These are phyloP conservation scores for Thamnophis elegans DNA, from an alignment of 2,797 vertebrate genomes.

Conservation along the genomic window DNA sequence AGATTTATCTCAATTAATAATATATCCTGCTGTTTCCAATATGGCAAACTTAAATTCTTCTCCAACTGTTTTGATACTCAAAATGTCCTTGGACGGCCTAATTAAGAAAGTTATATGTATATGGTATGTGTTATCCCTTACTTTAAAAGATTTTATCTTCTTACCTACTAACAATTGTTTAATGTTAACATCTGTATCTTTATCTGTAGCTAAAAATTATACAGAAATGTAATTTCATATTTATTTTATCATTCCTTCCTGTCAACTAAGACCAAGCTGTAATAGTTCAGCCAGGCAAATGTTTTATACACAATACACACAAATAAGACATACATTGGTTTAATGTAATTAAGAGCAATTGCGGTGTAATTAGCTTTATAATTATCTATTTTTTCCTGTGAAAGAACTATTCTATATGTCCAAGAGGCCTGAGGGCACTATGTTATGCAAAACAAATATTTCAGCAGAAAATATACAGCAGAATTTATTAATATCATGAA, in stretches of 20 bases:
- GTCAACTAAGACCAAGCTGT: conserved; percentile 48
- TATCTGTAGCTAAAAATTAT: conserved; percentile 49
- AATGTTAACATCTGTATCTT: conserved; percentile 29
- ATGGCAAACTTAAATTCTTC: not conserved
- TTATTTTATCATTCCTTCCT: conserved; percentile 46
- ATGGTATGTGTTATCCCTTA: conserved; percentile 18
- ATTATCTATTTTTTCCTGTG: conserved; percentile 53
- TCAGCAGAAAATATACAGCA: not conserved
- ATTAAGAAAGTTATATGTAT: not conserved
- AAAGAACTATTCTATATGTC: not conserved
- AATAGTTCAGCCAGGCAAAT: conserved; percentile 49
- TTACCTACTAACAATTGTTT: conserved; percentile 50
- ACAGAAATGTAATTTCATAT: conserved; percentile 52
- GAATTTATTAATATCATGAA: conserved; percentile 27
- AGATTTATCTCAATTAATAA: not conserved
- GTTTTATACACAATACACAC: conserved; percentile 19
- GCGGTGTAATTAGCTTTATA: conserved; percentile 41
- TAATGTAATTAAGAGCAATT: conserved; percentile 6
- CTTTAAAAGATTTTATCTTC: conserved; percentile 51
- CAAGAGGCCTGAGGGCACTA: not conserved
- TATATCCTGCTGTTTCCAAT: not conserved
- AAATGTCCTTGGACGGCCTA: not conserved
- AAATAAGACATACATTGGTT: not conserved
- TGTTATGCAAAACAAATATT: conserved; percentile 42
- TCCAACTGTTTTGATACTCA: not conserved